A percentile compares a stretch with the other conserved stretches of the same genome.
phyloP scores from a whole-genome alignment of 2,888 invertebrate genomes.

The Philereme transversata region DNA sequence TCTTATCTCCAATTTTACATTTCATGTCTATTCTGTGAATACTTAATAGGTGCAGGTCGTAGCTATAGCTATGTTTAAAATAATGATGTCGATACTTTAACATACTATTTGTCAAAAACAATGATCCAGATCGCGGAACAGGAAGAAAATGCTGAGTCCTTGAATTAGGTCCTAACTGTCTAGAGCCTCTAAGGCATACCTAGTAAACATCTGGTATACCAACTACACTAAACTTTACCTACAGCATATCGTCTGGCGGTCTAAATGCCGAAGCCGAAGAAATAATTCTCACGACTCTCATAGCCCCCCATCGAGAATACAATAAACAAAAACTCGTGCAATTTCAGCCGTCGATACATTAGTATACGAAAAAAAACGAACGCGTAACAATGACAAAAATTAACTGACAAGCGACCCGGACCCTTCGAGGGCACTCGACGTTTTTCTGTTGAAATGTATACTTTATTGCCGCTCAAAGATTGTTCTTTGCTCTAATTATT shows the following conservation, averaged over 20 bases:
- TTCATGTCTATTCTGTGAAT: too few species aligned
- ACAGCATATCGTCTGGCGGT: slow-evolving; percentile 8
- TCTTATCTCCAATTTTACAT: too few species aligned
- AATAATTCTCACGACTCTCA: slow-evolving; percentile 75
- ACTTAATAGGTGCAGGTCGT: too few species aligned
- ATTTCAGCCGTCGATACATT: slow-evolving; percentile 53
- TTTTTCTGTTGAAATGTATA: slow-evolving; percentile 77
- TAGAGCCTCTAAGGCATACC: too few species aligned
- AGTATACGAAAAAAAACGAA: slow-evolving; percentile 61
- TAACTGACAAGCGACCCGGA: slow-evolving; percentile 66
- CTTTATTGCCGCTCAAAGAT: slow-evolving; percentile 66
- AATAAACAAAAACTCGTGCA: slow-evolving; percentile 59
- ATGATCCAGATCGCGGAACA: too few species aligned
- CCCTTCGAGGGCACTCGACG: slow-evolving; percentile 63
- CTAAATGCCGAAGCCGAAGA: slow-evolving; percentile 48
- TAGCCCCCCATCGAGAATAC: slow-evolving; percentile 60
- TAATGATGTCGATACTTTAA: too few species aligned
- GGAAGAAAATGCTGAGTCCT: too few species aligned
- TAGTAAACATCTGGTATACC: too few species aligned
- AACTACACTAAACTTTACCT: too few species aligned
- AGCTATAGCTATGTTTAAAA: too few species aligned
- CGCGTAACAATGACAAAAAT: slow-evolving; percentile 76
- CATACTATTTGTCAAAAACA: too few species aligned
- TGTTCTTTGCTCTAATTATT: slow-evolving; percentile 76
- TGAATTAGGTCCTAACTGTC: too few species aligned